A percentile compares a stretch with the other conserved stretches of the same genome.
Evolutionary conservation across 2,797 vertebrate genomes (phyloP).

Genomic region (Myripristis murdjan): DNA sequence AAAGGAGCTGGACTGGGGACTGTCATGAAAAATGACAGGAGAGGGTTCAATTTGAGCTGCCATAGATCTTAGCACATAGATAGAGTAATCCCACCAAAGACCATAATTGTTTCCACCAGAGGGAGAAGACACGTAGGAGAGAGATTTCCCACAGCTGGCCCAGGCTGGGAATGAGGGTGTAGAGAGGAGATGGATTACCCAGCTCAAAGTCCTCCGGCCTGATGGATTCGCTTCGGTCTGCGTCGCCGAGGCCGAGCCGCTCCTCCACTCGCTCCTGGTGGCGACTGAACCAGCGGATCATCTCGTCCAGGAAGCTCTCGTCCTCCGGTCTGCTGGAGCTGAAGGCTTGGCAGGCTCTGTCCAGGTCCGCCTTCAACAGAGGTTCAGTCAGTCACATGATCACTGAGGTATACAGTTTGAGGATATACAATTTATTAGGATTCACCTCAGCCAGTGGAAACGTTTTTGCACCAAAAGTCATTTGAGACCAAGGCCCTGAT

Average conservation of each 20-base stretch:
- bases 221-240: constrained; percentile 38
- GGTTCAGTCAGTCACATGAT: neutral
- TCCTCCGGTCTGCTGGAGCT: neutral
- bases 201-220: constrained; percentile 41
- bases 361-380: constrained; percentile 7
- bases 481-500: too few relatives aligned
- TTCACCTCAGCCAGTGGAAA: too few relatives aligned
- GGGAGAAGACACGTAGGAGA: neutral
- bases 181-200: constrained; percentile 35
- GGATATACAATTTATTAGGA: neutral
- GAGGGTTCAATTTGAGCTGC: neutral
- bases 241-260: constrained; percentile 32
- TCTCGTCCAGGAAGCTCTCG: constrained; percentile 3
- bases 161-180: neutral
- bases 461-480: too few relatives aligned
- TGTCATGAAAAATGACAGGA: neutral
- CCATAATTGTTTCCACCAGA: constrained; percentile 1
- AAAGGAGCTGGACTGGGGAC: neutral
- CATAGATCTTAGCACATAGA: neutral
- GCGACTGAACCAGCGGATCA: constrained; percentile 39
- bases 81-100: constrained; percentile 8
- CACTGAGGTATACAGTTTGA: neutral
- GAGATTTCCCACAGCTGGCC: constrained; percentile 5
- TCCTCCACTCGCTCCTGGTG: constrained; percentile 36
- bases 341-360: constrained; percentile 5